These are phyloP conservation scores for Oscheius sp. DNA, from an alignment of 2,888 invertebrate species.

Conservation along the genomic window DNA sequence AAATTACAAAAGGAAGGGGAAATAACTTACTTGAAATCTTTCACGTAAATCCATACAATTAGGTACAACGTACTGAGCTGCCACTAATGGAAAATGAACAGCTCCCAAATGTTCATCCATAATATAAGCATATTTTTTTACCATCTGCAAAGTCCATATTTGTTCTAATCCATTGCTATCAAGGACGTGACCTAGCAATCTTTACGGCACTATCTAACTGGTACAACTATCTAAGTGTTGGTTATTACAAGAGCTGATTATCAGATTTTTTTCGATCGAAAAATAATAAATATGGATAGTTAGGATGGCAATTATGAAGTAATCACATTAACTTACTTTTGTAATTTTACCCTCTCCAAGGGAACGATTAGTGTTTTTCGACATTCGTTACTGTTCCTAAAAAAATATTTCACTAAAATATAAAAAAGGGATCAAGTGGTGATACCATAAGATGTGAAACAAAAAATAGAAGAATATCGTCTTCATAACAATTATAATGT, in stretches of 20 bases:
- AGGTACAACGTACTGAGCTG: slow-evolving; percentile 34
- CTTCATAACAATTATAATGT: slow-evolving; percentile 15
- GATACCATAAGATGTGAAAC: slow-evolving; percentile 11
- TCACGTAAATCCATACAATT: slow-evolving; percentile 47
- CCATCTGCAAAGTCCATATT: slow-evolving; percentile 16
- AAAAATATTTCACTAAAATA: neutral
- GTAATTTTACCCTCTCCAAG: slow-evolving; percentile 45
- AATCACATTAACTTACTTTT: slow-evolving; percentile 30
- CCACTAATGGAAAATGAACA: slow-evolving; percentile 51
- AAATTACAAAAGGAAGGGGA: neutral
- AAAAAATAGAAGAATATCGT: neutral
- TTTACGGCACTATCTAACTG: too few species aligned
- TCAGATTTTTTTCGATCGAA: too few species aligned
- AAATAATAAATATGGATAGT: too few species aligned
- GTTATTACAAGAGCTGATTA: too few species aligned
- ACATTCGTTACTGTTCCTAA: neutral
- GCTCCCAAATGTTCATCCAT: slow-evolving; percentile 45
- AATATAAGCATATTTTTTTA: slow-evolving; percentile 41
- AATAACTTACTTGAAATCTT: slow-evolving; percentile 41
- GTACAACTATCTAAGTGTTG: too few species aligned
- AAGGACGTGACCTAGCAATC: too few species aligned
- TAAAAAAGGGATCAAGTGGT: slow-evolving; percentile 12
- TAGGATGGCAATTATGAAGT: neutral
- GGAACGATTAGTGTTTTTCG: slow-evolving; percentile 35
- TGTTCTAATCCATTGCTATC: too few species aligned